Evolutionary conservation across 1,140 invertebrate genomes (phyloP).

Genomic region (Drosophila sp.): DNA sequence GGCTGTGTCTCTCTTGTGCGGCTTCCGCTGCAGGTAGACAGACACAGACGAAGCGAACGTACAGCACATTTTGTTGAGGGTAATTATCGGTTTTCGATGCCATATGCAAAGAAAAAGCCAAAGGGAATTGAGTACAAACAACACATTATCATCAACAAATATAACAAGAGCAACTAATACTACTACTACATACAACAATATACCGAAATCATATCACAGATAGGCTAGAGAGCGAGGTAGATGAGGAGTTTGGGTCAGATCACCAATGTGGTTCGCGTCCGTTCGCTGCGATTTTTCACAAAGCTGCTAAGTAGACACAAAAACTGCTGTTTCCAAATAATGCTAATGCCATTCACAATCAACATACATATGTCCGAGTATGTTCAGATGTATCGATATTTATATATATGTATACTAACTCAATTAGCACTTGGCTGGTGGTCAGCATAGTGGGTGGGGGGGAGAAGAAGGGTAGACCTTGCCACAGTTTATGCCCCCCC

Average conservation of each 20-base stretch:
- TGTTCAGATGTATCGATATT: slow-evolving; percentile 16
- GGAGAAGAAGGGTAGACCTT: slow-evolving; percentile 18
- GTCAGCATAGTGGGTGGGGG: neutral
- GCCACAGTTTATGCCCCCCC: slow-evolving; percentile 41
- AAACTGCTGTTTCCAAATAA: slow-evolving; percentile 24
- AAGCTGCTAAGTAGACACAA: slow-evolving; percentile 77
- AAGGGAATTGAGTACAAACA: slow-evolving; percentile 44
- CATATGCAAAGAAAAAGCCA: slow-evolving; percentile 55
- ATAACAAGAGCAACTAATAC: slow-evolving; percentile 3
- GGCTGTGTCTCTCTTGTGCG: slow-evolving; percentile 58
- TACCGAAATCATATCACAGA: slow-evolving; percentile 33
- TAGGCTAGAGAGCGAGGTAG: neutral
- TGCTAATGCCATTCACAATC: slow-evolving; percentile 27
- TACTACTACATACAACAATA: slow-evolving; percentile 21
- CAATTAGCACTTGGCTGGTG: slow-evolving; percentile 70
- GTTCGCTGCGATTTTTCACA: slow-evolving; percentile 55
- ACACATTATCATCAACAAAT: slow-evolving; percentile 32
- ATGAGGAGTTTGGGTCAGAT: slow-evolving; percentile 24
- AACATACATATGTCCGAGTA: neutral
- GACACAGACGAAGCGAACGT: neutral
- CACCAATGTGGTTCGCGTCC: neutral
- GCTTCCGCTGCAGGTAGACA: slow-evolving; percentile 72
- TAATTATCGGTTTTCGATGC: slow-evolving; percentile 80
- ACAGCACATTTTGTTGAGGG: slow-evolving; percentile 43
- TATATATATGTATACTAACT: slow-evolving; percentile 65